Evolutionary conservation across 2,888 invertebrate genomes (phyloP).

Genomic region (Hedya salicella): DNA sequence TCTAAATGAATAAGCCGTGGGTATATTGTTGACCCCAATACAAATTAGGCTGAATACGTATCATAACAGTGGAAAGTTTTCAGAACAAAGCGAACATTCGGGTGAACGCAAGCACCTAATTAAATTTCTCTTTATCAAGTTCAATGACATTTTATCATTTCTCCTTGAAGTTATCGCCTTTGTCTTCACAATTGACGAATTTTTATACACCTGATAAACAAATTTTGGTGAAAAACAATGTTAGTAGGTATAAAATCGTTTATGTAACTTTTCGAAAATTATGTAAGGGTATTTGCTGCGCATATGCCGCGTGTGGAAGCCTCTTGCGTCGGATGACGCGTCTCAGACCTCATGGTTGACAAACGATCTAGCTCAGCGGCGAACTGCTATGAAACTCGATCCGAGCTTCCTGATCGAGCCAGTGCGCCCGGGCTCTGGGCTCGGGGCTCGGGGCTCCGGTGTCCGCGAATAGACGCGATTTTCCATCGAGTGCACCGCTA

Average conservation of each 20-base stretch:
- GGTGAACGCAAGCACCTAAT: slow-evolving; percentile 45
- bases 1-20: slow-evolving; percentile 10
- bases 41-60: slow-evolving; percentile 33
- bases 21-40: slow-evolving; percentile 35
- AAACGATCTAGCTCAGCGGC: slow-evolving; percentile 13
- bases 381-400: slow-evolving; percentile 21
- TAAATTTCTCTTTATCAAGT: slow-evolving; percentile 71
- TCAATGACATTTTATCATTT: slow-evolving; percentile 77
- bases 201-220: slow-evolving; percentile 29
- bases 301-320: slow-evolving; percentile 4
- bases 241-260: neutral
- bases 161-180: slow-evolving; percentile 74
- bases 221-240: slow-evolving; percentile 17
- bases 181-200: slow-evolving; percentile 53
- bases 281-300: neutral
- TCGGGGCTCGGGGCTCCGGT: slow-evolving; percentile 61
- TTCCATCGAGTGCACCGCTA: slow-evolving; percentile 69
- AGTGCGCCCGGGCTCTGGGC: slow-evolving; percentile 47
- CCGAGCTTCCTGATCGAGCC: slow-evolving; percentile 28
- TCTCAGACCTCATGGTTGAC: slow-evolving; percentile 6
- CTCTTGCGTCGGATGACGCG: slow-evolving; percentile 1
- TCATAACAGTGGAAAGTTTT: slow-evolving; percentile 47
- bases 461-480: slow-evolving; percentile 68
- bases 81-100: slow-evolving; percentile 40
- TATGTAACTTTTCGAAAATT: slow-evolving; percentile 1